Percentiles rank a stretch among this genome's conserved stretches.
phyloP scores from a whole-genome alignment of 2,113 vertebrate species.

The Elephantulus edwardii region DNA sequence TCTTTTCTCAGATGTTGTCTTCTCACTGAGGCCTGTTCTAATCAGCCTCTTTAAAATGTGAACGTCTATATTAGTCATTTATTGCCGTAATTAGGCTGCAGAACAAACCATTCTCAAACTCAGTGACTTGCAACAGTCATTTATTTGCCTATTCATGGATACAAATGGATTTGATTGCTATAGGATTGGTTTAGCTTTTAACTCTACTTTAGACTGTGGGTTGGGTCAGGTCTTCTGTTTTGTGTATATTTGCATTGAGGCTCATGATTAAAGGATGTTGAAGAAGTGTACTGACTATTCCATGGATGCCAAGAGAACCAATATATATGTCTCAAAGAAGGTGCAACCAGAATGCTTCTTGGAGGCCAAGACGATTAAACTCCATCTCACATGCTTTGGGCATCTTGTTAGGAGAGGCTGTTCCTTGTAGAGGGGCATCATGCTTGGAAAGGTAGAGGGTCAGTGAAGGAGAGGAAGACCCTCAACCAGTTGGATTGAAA shows the following conservation, averaged over 20 bases:
- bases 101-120: neutral
- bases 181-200: too few relatives aligned
- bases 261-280: neutral
- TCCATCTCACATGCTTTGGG: too few relatives aligned
- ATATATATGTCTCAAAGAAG: too few relatives aligned
- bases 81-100: neutral
- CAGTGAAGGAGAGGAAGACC: too few relatives aligned
- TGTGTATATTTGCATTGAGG: neutral
- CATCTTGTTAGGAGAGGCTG: too few relatives aligned
- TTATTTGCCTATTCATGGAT: neutral
- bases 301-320: too few relatives aligned
- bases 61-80: neutral
- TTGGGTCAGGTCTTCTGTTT: conserved; percentile 6
- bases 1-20: neutral
- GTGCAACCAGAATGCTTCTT: too few relatives aligned
- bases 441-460: too few relatives aligned
- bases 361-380: too few relatives aligned
- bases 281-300: too few relatives aligned
- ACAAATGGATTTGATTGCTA: neutral
- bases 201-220: neutral
- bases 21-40: neutral
- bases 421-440: too few relatives aligned
- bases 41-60: neutral
- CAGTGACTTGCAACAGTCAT: neutral
- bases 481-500: too few relatives aligned